Evolutionary conservation across 2,888 invertebrate genomes (phyloP).

Genomic region (Panorpa germanica): DNA sequence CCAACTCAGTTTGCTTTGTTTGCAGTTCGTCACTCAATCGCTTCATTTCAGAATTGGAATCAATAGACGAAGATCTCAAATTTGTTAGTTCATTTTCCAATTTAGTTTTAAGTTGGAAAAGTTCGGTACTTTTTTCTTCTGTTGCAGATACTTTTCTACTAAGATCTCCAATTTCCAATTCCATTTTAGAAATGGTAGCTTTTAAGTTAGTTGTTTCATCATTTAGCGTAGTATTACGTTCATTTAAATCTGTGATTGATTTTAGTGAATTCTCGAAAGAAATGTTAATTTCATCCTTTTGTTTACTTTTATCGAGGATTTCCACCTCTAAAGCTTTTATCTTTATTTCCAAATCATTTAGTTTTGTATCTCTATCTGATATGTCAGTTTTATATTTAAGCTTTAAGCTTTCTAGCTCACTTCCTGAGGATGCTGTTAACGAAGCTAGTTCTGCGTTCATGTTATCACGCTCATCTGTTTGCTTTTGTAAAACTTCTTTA

Average conservation of each 20-base stretch:
- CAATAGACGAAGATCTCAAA: conserved; percentile 34
- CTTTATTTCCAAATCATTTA: conserved; percentile 20
- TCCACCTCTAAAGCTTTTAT: conserved; percentile 20
- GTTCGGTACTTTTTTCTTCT: conserved; percentile 33
- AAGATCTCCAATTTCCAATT: conserved; percentile 34
- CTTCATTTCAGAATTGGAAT: conserved; percentile 36
- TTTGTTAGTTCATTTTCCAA: conserved; percentile 37
- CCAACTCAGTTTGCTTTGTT: conserved; percentile 34
- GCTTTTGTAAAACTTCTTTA: conserved; percentile 19
- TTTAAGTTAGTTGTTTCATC: conserved; percentile 27
- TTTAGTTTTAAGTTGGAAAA: conserved; percentile 34
- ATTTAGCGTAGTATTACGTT: conserved; percentile 25
- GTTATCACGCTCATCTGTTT: conserved; percentile 15
- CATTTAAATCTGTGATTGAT: conserved; percentile 8
- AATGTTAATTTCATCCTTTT: conserved; percentile 11
- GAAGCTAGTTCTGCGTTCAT: conserved; percentile 3
- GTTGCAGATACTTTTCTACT: conserved; percentile 33
- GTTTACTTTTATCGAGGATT: conserved; percentile 17
- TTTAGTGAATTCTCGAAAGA: background rate
- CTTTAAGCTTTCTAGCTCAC: conserved; percentile 9
- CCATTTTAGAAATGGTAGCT: conserved; percentile 26
- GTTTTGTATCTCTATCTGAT: conserved; percentile 14
- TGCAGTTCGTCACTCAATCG: conserved; percentile 33
- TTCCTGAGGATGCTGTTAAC: conserved; percentile 8
- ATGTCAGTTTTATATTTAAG: conserved; percentile 9